These are phyloP conservation scores for Crossaster papposus DNA, from an alignment of 53 echinoderm and acorn worm genomes.

Conservation along the genomic window DNA sequence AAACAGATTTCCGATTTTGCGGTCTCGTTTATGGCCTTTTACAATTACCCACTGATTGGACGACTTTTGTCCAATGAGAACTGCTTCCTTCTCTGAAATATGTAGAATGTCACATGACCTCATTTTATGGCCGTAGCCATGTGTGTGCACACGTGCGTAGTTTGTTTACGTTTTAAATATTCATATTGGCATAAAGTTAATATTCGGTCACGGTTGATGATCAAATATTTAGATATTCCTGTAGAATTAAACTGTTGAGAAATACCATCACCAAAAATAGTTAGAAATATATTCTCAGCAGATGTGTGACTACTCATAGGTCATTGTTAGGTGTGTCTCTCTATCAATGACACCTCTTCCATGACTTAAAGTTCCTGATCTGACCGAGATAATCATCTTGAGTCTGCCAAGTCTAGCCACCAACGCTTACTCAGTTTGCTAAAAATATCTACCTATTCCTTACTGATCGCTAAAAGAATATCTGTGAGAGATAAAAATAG, in stretches of 20 bases:
- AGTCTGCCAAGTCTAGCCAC: not conserved
- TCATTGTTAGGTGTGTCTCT: slow-evolving; percentile 5
- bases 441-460: not conserved
- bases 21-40: not conserved
- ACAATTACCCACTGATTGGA: not conserved
- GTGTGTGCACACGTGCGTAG: no score
- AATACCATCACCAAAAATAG: not conserved
- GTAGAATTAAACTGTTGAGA: no score
- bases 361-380: slow-evolving; percentile 15
- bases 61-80: not conserved
- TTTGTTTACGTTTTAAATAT: no score
- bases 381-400: not conserved
- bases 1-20: not conserved
- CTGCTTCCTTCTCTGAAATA: not conserved
- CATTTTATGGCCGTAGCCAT: no score
- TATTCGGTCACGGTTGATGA: no score
- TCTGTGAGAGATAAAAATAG: not conserved
- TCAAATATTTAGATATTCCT: no score
- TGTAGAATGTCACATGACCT: not conserved
- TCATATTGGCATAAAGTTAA: no score
- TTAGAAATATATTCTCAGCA: not conserved
- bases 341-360: not conserved
- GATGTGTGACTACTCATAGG: not conserved
- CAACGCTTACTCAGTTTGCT: slow-evolving; percentile 1
- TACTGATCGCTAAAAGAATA: not conserved